Evolutionary conservation across 1,140 invertebrate species (phyloP), one percentile per base, ranked within the genome.

Genomic region (Eufriesea mexicana): DNA sequence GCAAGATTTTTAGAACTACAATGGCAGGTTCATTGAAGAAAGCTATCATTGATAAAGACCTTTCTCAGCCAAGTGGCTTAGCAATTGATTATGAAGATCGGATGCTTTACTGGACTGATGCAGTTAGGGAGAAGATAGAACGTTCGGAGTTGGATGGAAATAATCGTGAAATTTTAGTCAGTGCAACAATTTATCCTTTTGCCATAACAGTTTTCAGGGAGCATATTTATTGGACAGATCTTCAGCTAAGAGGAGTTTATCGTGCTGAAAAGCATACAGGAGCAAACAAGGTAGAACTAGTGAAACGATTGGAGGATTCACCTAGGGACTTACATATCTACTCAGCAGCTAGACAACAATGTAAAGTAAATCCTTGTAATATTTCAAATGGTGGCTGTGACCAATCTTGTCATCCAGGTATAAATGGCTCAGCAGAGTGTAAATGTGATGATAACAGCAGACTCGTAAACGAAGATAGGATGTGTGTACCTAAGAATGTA

Each of bases 31-130:
- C 98, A 0, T 93, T 98, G 64, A 98, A 98, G 90, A 96, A 96
- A 78, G 97, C 98, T 0, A 98, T 99, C 25, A 97, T 99, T 0
- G 97, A 98, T 51, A 97, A 97, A 89, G 98, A 99, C 84, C 94
- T 99, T 0, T 98, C 98, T 0, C 98, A 99, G 93, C 99, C 99
- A 0, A 99, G 98, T 90, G 99, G 99, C 42, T 94, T 99, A 35
- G 98, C 98, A 0, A 98, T 99, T 54, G 99, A 99, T 94, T 99
- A 98, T 91, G 98, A 99, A 45, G 98, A 99, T 42, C 95, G 96
- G 28, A 98, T 98, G 95, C 93, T 99, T 0, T 99, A 99, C 91
- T 99, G 99, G 99, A 99, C 99, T 0, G 99, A 99, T 94, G 98
- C 99, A 0, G 97, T 99, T 0, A 95, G 98, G 54, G 98, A 99